Evolutionary conservation across 1,140 invertebrate species (phyloP), one percentile per base, ranked within the genome.

Genomic region (Lineus longissimus): DNA sequence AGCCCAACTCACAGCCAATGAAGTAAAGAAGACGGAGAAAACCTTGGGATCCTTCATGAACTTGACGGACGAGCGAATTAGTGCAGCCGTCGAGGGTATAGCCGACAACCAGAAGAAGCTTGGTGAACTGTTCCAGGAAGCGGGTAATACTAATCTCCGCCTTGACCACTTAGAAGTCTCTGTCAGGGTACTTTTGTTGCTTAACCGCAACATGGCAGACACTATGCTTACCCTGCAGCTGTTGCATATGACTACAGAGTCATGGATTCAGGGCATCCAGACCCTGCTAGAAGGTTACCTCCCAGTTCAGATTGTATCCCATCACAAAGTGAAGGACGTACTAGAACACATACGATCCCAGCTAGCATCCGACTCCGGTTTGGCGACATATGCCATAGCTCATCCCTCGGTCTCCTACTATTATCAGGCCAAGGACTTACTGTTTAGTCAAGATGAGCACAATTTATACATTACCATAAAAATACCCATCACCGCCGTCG

Each of bases 21-120:
- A 51, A n/a, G 25, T 51, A 7, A 27, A 23, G 19, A 19, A 51
- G 47, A 19, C n/a, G 4, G 47, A 27, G n/a, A n/a, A 4, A n/a
- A 51, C 47, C 4, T 51, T 51, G 25, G 25, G 25, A 23, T 51
- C 47, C n/a, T 51, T 51, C 25, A 51, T 51, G 47, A 51, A 51
- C n/a, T 4, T 27, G 25, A 51, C 47, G 4, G 25, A 51, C 47
- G 25, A 51, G n/a, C n/a, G 47, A 6, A 51, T 51, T 7, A 6
- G 4, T 9, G 25, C n/a, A 4, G 47, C 47, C n/a, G 25, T 51
- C 9, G 47, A 4, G 6, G 47, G 6, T 19, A 51, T 51, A 6
- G 47, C 47, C 9, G 47, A 4, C 47, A 51, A 19, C 25, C 25
- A 51, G n/a, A 51, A n/a, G 47, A 19, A 27, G 25, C n/a, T 23